These are phyloP conservation scores for Globodera rostochiensis DNA, from an alignment of 1,140 invertebrate species.

Conservation along the genomic window DNA sequence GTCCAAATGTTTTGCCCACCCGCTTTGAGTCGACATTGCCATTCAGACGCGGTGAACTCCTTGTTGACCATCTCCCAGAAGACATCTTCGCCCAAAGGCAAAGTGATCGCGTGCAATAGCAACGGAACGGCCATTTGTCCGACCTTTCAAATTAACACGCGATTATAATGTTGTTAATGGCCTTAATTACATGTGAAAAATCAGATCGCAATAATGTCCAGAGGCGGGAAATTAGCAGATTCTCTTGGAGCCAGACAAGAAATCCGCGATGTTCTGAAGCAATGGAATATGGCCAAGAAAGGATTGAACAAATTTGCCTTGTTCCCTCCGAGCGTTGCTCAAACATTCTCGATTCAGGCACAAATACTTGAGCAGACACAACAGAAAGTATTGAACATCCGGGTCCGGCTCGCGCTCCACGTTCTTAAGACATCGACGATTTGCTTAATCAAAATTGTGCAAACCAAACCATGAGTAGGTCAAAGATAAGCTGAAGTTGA, in stretches of 20 bases:
- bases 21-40: conserved; percentile 85
- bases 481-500: conserved; percentile 87
- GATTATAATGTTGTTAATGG: neutral
- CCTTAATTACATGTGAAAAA: conserved; percentile 72
- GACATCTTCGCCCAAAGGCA: conserved; percentile 86
- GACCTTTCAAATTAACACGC: conserved; percentile 42
- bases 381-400: conserved; percentile 88
- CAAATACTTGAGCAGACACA: conserved; percentile 87
- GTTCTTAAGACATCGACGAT: conserved; percentile 71
- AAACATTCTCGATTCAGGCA: conserved; percentile 90
- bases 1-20: conserved; percentile 68
- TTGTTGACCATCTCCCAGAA: conserved; percentile 91
- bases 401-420: conserved; percentile 77
- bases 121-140: conserved; percentile 73
- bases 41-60: conserved; percentile 86
- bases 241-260: conserved; percentile 95
- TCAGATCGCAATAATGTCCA: conserved; percentile 91
- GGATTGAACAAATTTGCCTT: conserved; percentile 68
- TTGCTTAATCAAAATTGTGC: conserved; percentile 14
- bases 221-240: conserved; percentile 89
- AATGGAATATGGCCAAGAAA: neutral
- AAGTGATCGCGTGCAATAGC: conserved; percentile 87
- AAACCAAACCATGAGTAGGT: conserved; percentile 81
- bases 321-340: conserved; percentile 80
- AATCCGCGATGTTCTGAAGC: conserved; percentile 74